Conservation (phyloP, 1,140 invertebrate species). For the Melipona quadrifasciata region DNA sequence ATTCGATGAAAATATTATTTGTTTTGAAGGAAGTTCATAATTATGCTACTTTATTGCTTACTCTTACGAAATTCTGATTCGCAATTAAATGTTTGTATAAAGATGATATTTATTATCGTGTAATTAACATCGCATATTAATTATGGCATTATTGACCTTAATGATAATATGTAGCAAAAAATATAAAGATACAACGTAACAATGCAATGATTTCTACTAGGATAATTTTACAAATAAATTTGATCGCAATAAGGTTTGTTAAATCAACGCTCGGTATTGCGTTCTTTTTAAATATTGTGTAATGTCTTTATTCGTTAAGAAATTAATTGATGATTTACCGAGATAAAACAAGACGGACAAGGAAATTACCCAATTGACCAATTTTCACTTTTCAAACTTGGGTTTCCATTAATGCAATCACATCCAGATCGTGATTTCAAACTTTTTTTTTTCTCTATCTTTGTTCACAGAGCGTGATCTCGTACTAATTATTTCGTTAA, state of each 20-base stretch:
- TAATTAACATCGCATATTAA: background rate
- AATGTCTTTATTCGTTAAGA: background rate
- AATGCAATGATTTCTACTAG: background rate
- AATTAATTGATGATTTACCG: background rate
- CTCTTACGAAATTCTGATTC: background rate
- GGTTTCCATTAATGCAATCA: background rate
- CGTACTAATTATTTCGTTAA: background rate
- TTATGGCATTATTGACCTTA: background rate
- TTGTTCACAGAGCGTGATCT: background rate
- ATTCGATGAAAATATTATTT: too few relatives aligned
- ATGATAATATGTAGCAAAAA: background rate
- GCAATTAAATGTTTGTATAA: background rate
- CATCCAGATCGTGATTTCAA: background rate
- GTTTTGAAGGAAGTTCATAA: too few relatives aligned
- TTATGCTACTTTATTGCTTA: too few relatives aligned
- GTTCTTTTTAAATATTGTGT: too few relatives aligned
- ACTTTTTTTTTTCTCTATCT: background rate
- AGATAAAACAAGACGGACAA: background rate
- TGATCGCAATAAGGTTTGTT: background rate
- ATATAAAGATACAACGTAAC: background rate
- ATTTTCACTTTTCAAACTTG: constrained; percentile 4
- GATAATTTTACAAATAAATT: background rate
- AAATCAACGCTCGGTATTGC: background rate
- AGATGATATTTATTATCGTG: background rate
- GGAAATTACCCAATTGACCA: background rate